A percentile compares a stretch with the other conserved stretches of the same genome.
Conservation (phyloP, 2,113 vertebrate species). For the Otus sunia region DNA sequence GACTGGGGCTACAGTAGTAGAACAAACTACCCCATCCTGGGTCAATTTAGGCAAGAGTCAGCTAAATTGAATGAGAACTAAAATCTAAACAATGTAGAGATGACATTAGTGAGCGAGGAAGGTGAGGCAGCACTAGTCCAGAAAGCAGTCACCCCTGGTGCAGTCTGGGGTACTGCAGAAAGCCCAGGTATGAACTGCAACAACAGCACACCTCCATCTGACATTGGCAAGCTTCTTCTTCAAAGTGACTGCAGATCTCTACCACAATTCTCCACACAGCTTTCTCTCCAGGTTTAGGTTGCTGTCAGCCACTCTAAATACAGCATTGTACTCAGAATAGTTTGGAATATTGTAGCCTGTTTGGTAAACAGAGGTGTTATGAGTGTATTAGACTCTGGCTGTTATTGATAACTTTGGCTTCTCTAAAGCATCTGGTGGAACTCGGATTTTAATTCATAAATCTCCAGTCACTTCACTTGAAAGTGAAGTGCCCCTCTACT, state of each 20-base stretch:
- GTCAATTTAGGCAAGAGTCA: neutral
- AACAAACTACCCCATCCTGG: neutral
- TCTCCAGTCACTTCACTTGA: neutral
- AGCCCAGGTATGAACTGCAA: neutral
- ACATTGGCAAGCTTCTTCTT: neutral
- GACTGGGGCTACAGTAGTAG: neutral
- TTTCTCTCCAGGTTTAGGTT: neutral
- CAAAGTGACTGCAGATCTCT: neutral
- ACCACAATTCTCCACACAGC: neutral
- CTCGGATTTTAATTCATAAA: neutral
- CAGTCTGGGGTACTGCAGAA: neutral
- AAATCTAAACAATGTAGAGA: neutral
- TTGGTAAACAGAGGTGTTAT: neutral
- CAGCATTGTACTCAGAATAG: neutral
- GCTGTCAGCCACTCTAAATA: neutral
- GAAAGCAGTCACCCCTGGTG: neutral
- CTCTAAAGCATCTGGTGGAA: neutral
- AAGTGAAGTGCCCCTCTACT: neutral
- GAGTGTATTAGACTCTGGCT: neutral
- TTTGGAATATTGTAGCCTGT: neutral
- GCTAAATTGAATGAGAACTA: neutral
- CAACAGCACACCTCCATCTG: accelerated
- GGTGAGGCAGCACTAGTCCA: neutral
- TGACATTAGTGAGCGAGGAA: neutral
- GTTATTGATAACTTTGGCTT: neutral